These are phyloP conservation scores for Sceloporus undulatus DNA, from an alignment of 2,113 vertebrate species.

Conservation along the genomic window DNA sequence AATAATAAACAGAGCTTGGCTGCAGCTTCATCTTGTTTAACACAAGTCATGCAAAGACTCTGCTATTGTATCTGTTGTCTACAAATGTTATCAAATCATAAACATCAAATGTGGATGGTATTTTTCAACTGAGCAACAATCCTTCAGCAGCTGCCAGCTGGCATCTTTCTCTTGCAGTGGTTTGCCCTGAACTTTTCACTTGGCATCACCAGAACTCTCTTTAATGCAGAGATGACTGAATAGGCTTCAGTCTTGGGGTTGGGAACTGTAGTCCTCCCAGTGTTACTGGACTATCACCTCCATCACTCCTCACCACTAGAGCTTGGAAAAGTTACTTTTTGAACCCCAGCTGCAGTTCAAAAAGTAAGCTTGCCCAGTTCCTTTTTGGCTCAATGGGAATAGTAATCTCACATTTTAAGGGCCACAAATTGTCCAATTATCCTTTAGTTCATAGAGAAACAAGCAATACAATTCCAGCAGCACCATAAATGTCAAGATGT, in stretches of 20 bases:
- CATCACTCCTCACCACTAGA: too few relatives aligned
- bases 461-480: too few relatives aligned
- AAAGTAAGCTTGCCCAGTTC: too few relatives aligned
- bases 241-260: not conserved
- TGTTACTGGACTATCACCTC: not conserved
- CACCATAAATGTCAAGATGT: too few relatives aligned
- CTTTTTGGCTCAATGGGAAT: too few relatives aligned
- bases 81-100: not conserved
- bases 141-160: not conserved
- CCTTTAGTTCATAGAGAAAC: too few relatives aligned
- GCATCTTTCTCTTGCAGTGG: not conserved
- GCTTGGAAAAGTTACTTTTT: too few relatives aligned
- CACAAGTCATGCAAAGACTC: not conserved
- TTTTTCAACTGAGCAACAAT: not conserved
- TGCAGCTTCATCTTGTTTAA: not conserved
- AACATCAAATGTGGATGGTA: not conserved
- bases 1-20: too few relatives aligned
- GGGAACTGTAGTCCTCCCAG: not conserved
- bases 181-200: not conserved
- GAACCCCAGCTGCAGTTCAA: too few relatives aligned
- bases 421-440: too few relatives aligned
- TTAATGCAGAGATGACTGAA: not conserved
- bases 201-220: not conserved
- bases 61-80: not conserved
- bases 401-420: too few relatives aligned